Percentiles rank a stretch among this genome's conserved stretches.
Conservation (phyloP, 2,113 vertebrate species). For the Nerophis ophidion region DNA sequence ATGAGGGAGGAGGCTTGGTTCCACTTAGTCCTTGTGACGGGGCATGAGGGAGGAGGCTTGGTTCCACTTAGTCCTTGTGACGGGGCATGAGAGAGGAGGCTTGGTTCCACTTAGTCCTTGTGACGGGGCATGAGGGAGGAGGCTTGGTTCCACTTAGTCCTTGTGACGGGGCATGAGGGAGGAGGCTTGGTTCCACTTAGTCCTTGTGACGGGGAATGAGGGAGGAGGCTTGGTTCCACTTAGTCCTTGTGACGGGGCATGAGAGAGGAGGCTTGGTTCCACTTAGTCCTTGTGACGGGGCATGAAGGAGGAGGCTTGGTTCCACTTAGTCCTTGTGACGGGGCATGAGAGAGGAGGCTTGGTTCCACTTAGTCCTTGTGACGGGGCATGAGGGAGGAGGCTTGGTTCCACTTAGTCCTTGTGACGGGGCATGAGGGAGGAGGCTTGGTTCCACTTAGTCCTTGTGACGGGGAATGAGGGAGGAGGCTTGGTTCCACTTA, state of each 20-base stretch:
- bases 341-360: slow-evolving; percentile 24
- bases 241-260: slow-evolving; percentile 31
- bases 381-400: slow-evolving; percentile 30
- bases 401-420: slow-evolving; percentile 23
- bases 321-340: slow-evolving; percentile 33
- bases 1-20: slow-evolving; percentile 19
- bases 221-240: slow-evolving; percentile 22
- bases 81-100: slow-evolving; percentile 25
- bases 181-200: slow-evolving; percentile 18
- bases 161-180: slow-evolving; percentile 32
- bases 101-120: slow-evolving; percentile 21
- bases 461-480: slow-evolving; percentile 31
- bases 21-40: slow-evolving; percentile 34
- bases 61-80: slow-evolving; percentile 31
- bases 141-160: slow-evolving; percentile 23
- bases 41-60: slow-evolving; percentile 21
- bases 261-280: slow-evolving; percentile 22
- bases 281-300: slow-evolving; percentile 35
- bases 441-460: slow-evolving; percentile 23
- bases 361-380: slow-evolving; percentile 27
- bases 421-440: slow-evolving; percentile 33
- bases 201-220: slow-evolving; percentile 32
- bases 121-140: slow-evolving; percentile 35
- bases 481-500: slow-evolving; percentile 17
- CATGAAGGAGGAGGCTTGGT: slow-evolving; percentile 17